Evolutionary conservation across 1,140 invertebrate genomes (phyloP).

Genomic region (Tetramorium simillimum): DNA sequence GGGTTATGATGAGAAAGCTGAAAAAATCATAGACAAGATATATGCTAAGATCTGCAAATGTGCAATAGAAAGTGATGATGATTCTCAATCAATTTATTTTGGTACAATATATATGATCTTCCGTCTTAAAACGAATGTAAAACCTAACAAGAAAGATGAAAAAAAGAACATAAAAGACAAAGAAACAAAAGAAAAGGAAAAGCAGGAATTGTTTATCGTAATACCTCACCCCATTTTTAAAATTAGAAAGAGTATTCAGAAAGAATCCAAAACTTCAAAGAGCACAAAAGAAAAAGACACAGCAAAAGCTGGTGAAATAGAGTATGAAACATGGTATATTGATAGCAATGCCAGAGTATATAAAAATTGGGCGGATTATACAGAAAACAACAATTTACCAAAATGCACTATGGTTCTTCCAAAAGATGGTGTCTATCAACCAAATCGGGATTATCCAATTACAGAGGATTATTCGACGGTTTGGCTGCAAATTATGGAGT

Average conservation of each 20-base stretch:
- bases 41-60: constrained; percentile 61
- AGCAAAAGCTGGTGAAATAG: not conserved
- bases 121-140: constrained; percentile 20
- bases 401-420: constrained; percentile 79
- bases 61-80: constrained; percentile 20
- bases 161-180: not conserved
- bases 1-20: not conserved
- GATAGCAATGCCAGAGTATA: constrained; percentile 78
- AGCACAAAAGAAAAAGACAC: not conserved
- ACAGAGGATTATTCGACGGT: constrained; percentile 65
- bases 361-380: constrained; percentile 77
- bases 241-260: constrained; percentile 31
- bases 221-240: constrained; percentile 66
- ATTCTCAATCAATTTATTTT: constrained; percentile 38
- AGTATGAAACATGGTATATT: constrained; percentile 73
- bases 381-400: constrained; percentile 77
- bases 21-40: constrained; percentile 59
- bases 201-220: not conserved
- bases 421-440: constrained; percentile 79
- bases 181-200: constrained; percentile 11
- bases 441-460: constrained; percentile 56
- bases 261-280: not conserved
- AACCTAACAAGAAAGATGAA: not conserved
- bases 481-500: constrained; percentile 77
- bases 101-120: constrained; percentile 69